A percentile compares a stretch with the other conserved stretches of the same genome.
Evolutionary conservation across 2,888 invertebrate species (phyloP).

Genomic region (Diarsia brunnea): DNA sequence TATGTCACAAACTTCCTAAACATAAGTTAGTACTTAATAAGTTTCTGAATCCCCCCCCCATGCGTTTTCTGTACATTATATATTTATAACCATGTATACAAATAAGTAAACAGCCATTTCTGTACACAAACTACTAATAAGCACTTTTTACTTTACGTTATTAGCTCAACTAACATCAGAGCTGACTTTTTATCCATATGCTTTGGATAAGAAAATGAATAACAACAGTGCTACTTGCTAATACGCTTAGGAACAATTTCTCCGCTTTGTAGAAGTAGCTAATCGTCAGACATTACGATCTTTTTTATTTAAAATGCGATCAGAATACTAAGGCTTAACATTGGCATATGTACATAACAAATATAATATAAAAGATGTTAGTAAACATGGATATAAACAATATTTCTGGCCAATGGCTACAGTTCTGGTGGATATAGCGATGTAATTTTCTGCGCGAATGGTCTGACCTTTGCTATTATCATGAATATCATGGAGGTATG

Average conservation of each 20-base stretch:
- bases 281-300: constrained; percentile 1
- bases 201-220: neutral
- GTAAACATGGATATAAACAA: constrained; percentile 5
- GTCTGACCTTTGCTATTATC: neutral
- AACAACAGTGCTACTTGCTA: neutral
- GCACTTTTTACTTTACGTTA: constrained; percentile 6
- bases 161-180: constrained; percentile 6
- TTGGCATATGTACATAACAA: constrained; percentile 10
- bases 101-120: neutral
- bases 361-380: constrained; percentile 17
- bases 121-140: neutral
- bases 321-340: neutral
- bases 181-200: neutral
- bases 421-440: neutral
- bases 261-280: neutral
- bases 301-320: neutral
- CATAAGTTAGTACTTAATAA: neutral
- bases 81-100: neutral
- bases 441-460: constrained; percentile 50
- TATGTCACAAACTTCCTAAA: constrained; percentile 6
- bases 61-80: neutral
- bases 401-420: constrained; percentile 37
- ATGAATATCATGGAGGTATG: neutral
- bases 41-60: neutral
- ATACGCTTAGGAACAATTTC: neutral